Percentiles rank a stretch among this genome's conserved stretches.
Conservation (phyloP, 2,888 invertebrate genomes). For the Chymomyza fuscimana region DNA sequence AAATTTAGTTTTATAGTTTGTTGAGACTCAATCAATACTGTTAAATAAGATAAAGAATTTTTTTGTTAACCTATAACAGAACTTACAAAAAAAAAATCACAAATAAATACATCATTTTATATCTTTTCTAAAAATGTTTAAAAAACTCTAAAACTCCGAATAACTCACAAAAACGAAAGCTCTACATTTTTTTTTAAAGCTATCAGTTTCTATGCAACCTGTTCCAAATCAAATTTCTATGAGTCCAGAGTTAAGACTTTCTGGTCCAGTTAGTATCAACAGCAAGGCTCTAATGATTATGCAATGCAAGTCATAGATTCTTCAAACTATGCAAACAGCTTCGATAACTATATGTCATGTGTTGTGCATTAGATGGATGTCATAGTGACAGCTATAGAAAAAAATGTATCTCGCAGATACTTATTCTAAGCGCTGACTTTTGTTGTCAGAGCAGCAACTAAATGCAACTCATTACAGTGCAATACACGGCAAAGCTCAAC, state of each 20-base stretch:
- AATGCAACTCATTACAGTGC: constrained; percentile 66
- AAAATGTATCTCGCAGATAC: background rate
- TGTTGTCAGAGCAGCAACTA: constrained; percentile 47
- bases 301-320: background rate
- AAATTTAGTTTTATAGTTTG: no score
- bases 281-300: background rate
- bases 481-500: constrained; percentile 38
- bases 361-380: background rate
- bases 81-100: no score
- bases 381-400: background rate
- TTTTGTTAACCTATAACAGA: no score
- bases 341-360: background rate
- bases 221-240: no score
- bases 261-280: background rate
- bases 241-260: background rate
- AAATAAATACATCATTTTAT: no score
- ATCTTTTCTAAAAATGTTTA: no score
- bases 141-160: no score
- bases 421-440: background rate
- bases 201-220: no score
- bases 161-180: no score
- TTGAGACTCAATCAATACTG: no score
- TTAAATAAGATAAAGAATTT: no score
- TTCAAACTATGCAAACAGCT: background rate
- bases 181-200: no score